Evolutionary conservation across 2,797 vertebrate genomes (phyloP), one percentile per base, ranked within the genome.

Genomic region (Scleropages formosus): DNA sequence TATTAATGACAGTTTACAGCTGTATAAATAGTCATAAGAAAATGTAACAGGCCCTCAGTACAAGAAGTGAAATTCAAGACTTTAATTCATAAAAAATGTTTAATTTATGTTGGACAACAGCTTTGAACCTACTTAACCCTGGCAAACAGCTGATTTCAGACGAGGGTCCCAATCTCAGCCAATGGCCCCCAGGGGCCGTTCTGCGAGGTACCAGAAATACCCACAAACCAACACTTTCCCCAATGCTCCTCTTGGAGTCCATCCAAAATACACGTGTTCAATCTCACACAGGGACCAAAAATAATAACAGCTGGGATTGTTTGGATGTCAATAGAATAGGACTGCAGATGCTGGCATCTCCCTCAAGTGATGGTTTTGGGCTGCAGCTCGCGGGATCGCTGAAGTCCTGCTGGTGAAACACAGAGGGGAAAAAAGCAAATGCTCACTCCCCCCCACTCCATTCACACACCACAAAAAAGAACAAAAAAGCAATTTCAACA

Each of bases 401-500:
- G 78, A 80, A 80, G 71, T 64, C 71, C 80, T 70, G 39, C 71
- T 53, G 70, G 24, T 77, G 74, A 58, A 46, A 24, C 61, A 20
- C 68, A 26, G 4, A 11, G 68, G 47, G 60, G 1, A 59, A 15
- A 46, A 24, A 59, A 44, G 49, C 24, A 65, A 51, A 53, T 60
- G 69, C 49, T 75, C n/a, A 15, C 39, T 4, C 31, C 69, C 0
- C 27, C 12, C 20, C 11, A 0, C 15, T 56, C 27, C 13, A 20
- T 56, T 51, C 61, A 46, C 61, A 51, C 65, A 8, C 39, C 15
- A 47, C 66, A 72, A 72, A 75, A 63, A 8, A 56, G 51, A 20
- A 67, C 26, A 46, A 75, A 83, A 79, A 82, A 79, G 75, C 77
- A 77, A 81, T 87, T 85, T 80, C 77, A 84, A 80, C 83, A 78